These are phyloP conservation scores for Hirtodrosophila histrioides DNA, from an alignment of 2,888 invertebrate species.

Conservation along the genomic window DNA sequence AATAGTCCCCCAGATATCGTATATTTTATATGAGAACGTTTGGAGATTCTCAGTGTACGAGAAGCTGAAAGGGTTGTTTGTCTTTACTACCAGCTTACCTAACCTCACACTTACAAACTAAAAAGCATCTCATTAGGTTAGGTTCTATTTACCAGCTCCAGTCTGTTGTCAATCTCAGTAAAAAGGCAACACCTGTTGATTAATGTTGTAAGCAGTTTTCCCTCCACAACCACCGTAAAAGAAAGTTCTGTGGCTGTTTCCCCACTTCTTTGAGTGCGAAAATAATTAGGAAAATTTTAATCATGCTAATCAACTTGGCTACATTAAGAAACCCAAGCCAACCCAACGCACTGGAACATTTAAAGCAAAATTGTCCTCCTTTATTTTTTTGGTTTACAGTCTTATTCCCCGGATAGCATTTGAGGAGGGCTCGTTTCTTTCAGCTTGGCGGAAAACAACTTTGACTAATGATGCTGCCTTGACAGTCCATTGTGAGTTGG, in stretches of 20 bases:
- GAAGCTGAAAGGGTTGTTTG: too few species aligned
- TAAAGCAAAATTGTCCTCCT: conserved; percentile 5
- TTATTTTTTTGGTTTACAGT: conserved; percentile 13
- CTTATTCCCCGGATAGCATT: conserved; percentile 32
- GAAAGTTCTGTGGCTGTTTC: conserved; percentile 28
- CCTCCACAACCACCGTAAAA: background rate
- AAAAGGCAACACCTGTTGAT: conserved; percentile 47
- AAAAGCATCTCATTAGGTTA: conserved; percentile 7
- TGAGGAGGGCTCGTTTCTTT: conserved; percentile 33
- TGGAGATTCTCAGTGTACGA: background rate
- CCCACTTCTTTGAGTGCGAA: conserved; percentile 32
- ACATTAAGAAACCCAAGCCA: conserved; percentile 10
- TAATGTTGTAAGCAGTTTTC: conserved; percentile 34
- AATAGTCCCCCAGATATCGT: conserved; percentile 9
- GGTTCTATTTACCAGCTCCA: background rate
- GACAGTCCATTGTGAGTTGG: conserved; percentile 29
- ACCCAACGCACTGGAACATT: conserved; percentile 11
- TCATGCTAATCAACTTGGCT: conserved; percentile 59
- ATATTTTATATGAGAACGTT: background rate
- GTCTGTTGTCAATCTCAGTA: conserved; percentile 5
- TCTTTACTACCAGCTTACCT: too few species aligned
- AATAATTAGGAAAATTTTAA: conserved; percentile 63
- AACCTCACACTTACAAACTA: too few species aligned
- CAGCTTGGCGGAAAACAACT: conserved; percentile 39
- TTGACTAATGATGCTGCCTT: conserved; percentile 63